Conservation (phyloP, 2,113 vertebrate species). For the Meleagris gallopavo region DNA sequence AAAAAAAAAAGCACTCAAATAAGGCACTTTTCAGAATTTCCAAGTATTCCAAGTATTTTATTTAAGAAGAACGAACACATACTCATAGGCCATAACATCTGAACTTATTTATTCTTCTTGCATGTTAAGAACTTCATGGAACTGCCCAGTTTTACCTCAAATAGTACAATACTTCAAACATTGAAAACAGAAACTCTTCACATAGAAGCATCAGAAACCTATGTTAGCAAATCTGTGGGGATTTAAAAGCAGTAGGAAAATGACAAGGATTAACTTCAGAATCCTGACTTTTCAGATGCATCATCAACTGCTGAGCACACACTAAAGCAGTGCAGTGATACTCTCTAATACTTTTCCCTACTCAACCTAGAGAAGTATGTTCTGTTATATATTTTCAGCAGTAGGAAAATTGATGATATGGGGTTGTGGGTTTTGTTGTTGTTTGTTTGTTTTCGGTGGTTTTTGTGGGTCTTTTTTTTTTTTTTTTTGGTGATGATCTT, state of each 20-base stretch:
- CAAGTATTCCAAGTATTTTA: neutral
- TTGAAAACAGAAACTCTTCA: neutral
- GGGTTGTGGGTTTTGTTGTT: neutral
- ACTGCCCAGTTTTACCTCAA: neutral
- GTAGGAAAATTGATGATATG: neutral
- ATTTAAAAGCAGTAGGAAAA: neutral
- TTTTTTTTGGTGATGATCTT: neutral
- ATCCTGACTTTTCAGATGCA: neutral
- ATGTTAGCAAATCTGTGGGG: neutral
- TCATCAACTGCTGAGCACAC: too few relatives aligned
- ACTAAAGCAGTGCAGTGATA: too few relatives aligned
- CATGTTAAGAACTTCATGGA: neutral
- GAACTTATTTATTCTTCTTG: neutral
- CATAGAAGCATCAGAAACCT: neutral
- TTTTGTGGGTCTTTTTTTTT: too few relatives aligned
- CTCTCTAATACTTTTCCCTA: neutral
- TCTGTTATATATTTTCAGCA: neutral
- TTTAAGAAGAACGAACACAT: neutral
- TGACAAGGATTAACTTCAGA: neutral
- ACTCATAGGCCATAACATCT: neutral
- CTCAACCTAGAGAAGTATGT: neutral
- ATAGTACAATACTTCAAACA: neutral
- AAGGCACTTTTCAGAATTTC: neutral
- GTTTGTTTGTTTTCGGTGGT: neutral
- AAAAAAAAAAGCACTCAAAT: neutral